phyloP scores from a whole-genome alignment of 2,888 invertebrate genomes.

The Oxycera nigricornis region DNA sequence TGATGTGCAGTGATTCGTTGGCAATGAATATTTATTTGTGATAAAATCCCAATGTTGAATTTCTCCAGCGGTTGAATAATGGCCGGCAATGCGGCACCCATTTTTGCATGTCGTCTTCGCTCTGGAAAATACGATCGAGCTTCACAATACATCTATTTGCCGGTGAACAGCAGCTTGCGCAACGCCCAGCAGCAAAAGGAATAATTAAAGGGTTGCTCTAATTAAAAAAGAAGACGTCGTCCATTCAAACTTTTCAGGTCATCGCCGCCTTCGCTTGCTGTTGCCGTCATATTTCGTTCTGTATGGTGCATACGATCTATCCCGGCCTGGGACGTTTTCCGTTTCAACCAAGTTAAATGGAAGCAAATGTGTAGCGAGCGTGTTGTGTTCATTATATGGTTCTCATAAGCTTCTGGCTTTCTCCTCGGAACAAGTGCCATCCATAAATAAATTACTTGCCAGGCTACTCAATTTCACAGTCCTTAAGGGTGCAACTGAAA shows the following conservation, averaged over 20 bases:
- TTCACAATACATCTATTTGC: neutral
- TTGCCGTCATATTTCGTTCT: conserved; percentile 1
- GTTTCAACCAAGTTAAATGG: neutral
- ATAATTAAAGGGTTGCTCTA: conserved; percentile 26
- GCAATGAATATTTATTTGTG: too few species aligned
- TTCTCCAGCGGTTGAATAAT: neutral
- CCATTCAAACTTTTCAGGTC: conserved; percentile 7
- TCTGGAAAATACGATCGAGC: neutral
- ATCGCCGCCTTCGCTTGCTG: neutral
- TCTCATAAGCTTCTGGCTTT: neutral
- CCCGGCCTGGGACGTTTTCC: neutral
- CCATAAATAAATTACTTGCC: neutral
- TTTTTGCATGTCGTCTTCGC: neutral
- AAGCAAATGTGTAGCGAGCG: neutral
- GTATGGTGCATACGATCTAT: neutral
- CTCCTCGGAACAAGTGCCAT: neutral
- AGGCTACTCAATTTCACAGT: neutral
- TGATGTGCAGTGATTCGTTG: too few species aligned
- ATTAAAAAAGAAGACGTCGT: conserved; percentile 8
- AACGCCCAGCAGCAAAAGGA: conserved; percentile 18
- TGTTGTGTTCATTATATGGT: neutral
- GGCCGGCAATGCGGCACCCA: conserved; percentile 22
- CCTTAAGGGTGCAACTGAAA: neutral
- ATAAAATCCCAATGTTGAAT: neutral
- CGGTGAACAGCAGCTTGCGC: conserved; percentile 29